A percentile compares a stretch with the other conserved stretches of the same genome.
Conservation (phyloP, 2,797 vertebrate species). For the Hydrophis major region DNA sequence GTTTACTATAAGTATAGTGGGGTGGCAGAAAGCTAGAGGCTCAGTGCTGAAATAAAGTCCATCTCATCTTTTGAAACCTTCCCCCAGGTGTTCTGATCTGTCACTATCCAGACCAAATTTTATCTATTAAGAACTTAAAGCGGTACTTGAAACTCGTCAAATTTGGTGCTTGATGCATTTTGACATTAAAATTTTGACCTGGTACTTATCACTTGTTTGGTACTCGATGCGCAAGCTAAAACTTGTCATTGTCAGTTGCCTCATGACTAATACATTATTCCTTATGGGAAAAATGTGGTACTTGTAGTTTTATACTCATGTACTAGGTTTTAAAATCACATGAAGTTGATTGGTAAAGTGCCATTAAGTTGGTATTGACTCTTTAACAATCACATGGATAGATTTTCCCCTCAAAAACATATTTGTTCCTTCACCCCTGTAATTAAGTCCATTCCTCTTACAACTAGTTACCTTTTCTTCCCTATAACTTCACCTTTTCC, state of each 20-base stretch:
- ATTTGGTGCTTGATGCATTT: not conserved
- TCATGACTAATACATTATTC: not conserved
- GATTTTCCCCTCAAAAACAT: not conserved
- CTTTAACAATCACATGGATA: not conserved
- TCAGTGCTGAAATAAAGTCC: not conserved
- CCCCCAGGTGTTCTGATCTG: not conserved
- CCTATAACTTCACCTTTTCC: not conserved
- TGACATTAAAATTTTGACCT: not conserved
- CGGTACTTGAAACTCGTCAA: not conserved
- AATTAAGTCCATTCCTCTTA: not conserved
- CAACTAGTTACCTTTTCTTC: not conserved
- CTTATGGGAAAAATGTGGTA: not conserved
- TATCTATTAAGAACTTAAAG: not conserved
- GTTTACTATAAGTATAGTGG: not conserved
- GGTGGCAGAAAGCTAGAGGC: not conserved
- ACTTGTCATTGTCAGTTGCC: not conserved
- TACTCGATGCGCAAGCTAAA: not conserved
- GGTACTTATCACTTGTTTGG: not conserved
- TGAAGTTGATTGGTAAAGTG: not conserved
- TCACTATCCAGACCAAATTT: not conserved
- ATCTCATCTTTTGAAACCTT: not conserved
- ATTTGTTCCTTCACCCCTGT: not conserved
- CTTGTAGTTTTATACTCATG: not conserved
- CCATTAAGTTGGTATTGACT: not conserved
- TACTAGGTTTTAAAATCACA: not conserved